Conservation (phyloP, 2,113 vertebrate species). For the Poeciliopsis turrubarensis region DNA sequence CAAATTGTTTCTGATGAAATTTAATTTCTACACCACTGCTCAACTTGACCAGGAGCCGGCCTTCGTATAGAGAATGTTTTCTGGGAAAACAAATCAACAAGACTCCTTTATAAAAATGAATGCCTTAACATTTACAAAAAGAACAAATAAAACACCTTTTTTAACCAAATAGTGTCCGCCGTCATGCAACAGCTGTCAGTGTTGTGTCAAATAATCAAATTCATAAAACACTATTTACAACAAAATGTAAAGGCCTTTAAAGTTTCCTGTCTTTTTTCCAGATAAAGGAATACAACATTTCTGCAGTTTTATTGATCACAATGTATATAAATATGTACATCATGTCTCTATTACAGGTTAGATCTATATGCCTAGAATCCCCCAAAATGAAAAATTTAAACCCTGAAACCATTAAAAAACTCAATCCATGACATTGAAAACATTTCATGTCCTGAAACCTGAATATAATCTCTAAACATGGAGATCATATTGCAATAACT, state of each 20-base stretch:
- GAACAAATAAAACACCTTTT: background rate
- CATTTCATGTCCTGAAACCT: background rate
- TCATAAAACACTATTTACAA: background rate
- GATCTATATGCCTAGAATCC: background rate
- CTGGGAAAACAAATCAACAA: background rate
- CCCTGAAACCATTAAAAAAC: background rate
- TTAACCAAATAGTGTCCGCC: background rate
- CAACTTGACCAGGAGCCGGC: background rate
- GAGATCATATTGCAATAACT: background rate
- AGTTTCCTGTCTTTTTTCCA: background rate
- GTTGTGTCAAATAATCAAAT: background rate
- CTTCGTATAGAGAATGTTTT: background rate
- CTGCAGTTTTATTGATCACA: background rate
- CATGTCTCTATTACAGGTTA: background rate
- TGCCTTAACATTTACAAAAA: background rate
- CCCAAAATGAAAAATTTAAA: background rate
- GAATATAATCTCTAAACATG: background rate
- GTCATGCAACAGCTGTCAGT: background rate
- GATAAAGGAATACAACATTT: background rate
- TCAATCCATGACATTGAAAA: background rate
- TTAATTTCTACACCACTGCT: background rate
- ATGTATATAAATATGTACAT: slow-evolving; percentile 1
- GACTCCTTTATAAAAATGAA: background rate
- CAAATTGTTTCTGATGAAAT: background rate
- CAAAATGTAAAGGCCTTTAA: background rate